Conservation (phyloP, 1,140 invertebrate species). For the Melanaphis sacchari region DNA sequence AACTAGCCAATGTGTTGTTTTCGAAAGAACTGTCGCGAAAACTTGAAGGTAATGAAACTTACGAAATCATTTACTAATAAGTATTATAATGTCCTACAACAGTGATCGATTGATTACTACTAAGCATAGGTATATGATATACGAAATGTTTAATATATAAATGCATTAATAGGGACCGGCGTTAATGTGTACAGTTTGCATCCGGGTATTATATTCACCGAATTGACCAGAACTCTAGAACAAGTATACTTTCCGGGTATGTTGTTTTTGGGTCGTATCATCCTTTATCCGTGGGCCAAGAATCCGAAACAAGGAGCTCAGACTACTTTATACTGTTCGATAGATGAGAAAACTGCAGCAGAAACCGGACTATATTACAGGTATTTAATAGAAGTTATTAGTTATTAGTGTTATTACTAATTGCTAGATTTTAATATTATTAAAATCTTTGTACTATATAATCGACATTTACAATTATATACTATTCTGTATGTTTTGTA, state of each 20-base stretch:
- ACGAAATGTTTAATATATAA: not conserved
- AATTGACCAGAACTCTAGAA: slow-evolving; percentile 75
- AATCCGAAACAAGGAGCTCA: slow-evolving; percentile 76
- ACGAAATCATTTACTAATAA: not conserved
- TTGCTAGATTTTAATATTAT: not conserved
- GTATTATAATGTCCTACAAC: not conserved
- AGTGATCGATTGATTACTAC: not conserved
- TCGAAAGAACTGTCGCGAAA: slow-evolving; percentile 69
- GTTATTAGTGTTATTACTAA: too few relatives aligned
- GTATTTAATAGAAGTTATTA: slow-evolving; percentile 62
- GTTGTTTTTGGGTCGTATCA: slow-evolving; percentile 60
- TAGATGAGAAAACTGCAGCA: slow-evolving; percentile 73
- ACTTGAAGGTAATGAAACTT: slow-evolving; percentile 67
- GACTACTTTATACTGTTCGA: slow-evolving; percentile 79
- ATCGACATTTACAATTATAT: not conserved
- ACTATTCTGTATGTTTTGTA: slow-evolving; percentile 60
- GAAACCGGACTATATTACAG: slow-evolving; percentile 73
- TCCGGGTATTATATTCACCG: slow-evolving; percentile 77
- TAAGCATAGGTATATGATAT: not conserved
- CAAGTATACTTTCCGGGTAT: slow-evolving; percentile 65
- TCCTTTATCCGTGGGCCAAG: slow-evolving; percentile 68
- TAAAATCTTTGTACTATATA: not conserved
- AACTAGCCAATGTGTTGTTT: slow-evolving; percentile 79
- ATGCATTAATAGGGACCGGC: slow-evolving; percentile 63
- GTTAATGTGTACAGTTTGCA: slow-evolving; percentile 77